phyloP scores from a whole-genome alignment of 1,140 invertebrate genomes.

The Semibalanus balanoides region DNA sequence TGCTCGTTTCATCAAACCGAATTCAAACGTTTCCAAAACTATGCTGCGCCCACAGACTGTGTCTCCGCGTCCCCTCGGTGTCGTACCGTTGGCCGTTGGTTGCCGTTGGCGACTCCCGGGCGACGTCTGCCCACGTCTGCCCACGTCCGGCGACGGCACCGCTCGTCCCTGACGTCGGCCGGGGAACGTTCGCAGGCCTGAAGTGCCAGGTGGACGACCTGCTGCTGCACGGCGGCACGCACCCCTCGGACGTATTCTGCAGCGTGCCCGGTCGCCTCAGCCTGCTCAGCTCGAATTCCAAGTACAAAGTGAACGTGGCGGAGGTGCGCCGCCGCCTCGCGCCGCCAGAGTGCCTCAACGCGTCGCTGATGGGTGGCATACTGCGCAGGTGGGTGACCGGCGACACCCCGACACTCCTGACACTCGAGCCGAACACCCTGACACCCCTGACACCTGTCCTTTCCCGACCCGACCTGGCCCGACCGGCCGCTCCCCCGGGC shows the following conservation, averaged over 20 bases:
- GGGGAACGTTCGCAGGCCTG: neutral
- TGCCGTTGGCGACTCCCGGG: too few relatives aligned
- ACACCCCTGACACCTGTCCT: too few relatives aligned
- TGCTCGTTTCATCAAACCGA: too few relatives aligned
- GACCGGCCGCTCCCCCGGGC: too few relatives aligned
- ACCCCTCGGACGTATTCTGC: constrained; percentile 47
- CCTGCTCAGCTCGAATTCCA: constrained; percentile 91
- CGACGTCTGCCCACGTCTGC: too few relatives aligned
- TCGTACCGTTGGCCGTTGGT: too few relatives aligned
- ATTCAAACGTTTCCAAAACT: too few relatives aligned
- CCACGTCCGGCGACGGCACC: too few relatives aligned
- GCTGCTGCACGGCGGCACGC: neutral
- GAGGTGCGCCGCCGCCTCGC: constrained; percentile 94
- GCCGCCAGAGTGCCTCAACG: constrained; percentile 97
- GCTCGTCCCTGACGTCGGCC: too few relatives aligned
- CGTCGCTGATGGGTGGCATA: constrained; percentile 92
- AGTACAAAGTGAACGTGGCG: constrained; percentile 95
- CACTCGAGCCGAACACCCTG: too few relatives aligned
- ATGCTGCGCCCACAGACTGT: too few relatives aligned
- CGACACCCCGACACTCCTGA: neutral
- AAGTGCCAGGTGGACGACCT: neutral
- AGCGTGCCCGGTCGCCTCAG: constrained; percentile 93
- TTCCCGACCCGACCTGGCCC: neutral
- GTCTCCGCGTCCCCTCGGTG: too few relatives aligned
- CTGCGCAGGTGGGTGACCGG: constrained; percentile 71